phyloP scores from a whole-genome alignment of 1,140 invertebrate genomes.

The Leptinotarsa lineolata region DNA sequence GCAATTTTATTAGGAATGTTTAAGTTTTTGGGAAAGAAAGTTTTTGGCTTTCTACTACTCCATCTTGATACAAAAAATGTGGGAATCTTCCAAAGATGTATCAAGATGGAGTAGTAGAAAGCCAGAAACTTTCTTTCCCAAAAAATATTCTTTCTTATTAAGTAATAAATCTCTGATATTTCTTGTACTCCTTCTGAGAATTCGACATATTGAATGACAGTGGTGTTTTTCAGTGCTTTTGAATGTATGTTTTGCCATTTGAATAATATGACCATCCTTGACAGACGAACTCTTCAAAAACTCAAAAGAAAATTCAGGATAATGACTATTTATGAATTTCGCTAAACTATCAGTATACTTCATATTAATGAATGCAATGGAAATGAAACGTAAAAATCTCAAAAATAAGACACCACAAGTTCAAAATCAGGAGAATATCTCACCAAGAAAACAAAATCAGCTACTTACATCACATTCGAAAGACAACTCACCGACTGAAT shows the following conservation, averaged over 20 bases:
- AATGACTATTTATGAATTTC: neutral
- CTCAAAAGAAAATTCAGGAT: neutral
- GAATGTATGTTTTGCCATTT: neutral
- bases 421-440: neutral
- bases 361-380: neutral
- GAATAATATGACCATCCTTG: neutral
- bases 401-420: conserved; percentile 6
- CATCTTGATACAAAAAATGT: too few species aligned
- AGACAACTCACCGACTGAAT: neutral
- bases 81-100: too few species aligned
- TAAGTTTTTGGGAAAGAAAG: too few species aligned
- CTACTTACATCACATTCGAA: neutral
- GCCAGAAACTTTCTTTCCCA: too few species aligned
- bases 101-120: too few species aligned
- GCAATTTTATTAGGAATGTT: too few species aligned
- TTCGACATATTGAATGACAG: neutral
- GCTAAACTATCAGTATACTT: neutral
- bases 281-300: neutral
- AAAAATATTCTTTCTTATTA: neutral
- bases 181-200: neutral
- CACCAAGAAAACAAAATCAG: neutral
- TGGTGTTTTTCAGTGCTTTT: neutral
- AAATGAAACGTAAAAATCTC: neutral
- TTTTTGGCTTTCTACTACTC: too few species aligned
- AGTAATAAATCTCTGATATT: neutral